Evolutionary conservation across 2,797 vertebrate genomes (phyloP), one percentile per base, ranked within the genome.

Genomic region (Anniella stebbinsi): DNA sequence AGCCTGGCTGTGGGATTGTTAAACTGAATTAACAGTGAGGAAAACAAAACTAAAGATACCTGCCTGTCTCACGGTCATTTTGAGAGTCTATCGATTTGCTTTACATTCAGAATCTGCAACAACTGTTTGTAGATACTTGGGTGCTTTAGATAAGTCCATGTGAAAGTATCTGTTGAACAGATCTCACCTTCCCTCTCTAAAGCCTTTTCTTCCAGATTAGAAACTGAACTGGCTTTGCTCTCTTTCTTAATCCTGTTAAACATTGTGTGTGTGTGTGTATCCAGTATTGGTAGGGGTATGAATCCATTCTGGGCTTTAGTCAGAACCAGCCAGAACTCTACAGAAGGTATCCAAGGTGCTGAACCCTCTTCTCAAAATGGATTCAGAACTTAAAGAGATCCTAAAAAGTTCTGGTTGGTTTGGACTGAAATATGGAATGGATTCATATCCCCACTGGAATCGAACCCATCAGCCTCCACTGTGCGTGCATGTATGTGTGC

Each of bases 151-250:
- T 88, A 51, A 90, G 30, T 21, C 21, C 1, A 3, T 91, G 91
- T 45, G n/a, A n/a, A n/a, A n/a, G n/a, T 54, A 72, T 90, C 69
- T 3, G 7, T 23, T 30, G 30, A 90, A 15, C 7, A 88, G 80
- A 2, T 23, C n/a, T 28, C 80, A 81, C 70, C 80, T 89, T 67
- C 30, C 15, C 18, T 57, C 0, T 11, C 1, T 88, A 84, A 9
- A 28, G 0, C 2, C 88, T 17, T 91, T 91, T 78, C n/a, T 92
- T 92, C 54, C 57, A 92, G 10, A 88, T 91, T 13, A 28, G 89
- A 89, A 90, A 92, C 89, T 1, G n/a, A 92, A 45, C 85, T 86
- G 48, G 63, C 90, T 92, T 86, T 91, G 87, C 83, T 89, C 81
- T 89, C 83, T 82, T 82, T 41, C 51, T 92, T 93, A 93, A 87